These are phyloP conservation scores for Lethenteron reissneri DNA, from an alignment of 2,113 vertebrate genomes.

Conservation along the genomic window DNA sequence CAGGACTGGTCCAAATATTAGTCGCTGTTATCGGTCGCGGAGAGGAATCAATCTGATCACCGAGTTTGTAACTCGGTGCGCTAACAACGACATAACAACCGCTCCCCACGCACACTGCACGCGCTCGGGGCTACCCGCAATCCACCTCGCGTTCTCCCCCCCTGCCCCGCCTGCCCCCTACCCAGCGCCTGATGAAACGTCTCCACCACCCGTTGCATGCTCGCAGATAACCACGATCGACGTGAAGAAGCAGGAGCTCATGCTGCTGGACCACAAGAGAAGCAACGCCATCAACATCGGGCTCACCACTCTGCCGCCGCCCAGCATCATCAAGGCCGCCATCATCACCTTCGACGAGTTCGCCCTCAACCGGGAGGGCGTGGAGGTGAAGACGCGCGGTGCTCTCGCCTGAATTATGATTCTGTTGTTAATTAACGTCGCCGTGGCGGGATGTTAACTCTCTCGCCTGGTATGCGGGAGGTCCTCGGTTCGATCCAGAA, in stretches of 20 bases:
- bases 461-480: too few species aligned
- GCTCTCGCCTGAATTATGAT: too few species aligned
- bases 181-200: slow-evolving; percentile 6
- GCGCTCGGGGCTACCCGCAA: too few species aligned
- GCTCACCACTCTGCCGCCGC: slow-evolving; percentile 54
- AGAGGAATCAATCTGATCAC: too few species aligned
- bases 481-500: too few species aligned
- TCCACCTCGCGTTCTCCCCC: neutral
- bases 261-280: slow-evolving; percentile 63
- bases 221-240: slow-evolving; percentile 16
- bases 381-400: slow-evolving; percentile 38
- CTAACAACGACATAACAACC: too few species aligned
- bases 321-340: slow-evolving; percentile 71
- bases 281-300: slow-evolving; percentile 92
- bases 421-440: too few species aligned
- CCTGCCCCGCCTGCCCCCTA: slow-evolving; percentile 4
- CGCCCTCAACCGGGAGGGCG: slow-evolving; percentile 78
- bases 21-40: too few species aligned
- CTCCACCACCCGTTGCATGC: slow-evolving; percentile 6
- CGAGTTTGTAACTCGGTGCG: too few species aligned
- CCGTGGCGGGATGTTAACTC: too few species aligned
- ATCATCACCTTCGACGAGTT: slow-evolving; percentile 79
- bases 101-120: too few species aligned
- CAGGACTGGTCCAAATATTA: too few species aligned
- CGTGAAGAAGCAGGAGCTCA: slow-evolving; percentile 40